Evolutionary conservation across 2,797 vertebrate genomes (phyloP).

Genomic region (Aythya fuligula): DNA sequence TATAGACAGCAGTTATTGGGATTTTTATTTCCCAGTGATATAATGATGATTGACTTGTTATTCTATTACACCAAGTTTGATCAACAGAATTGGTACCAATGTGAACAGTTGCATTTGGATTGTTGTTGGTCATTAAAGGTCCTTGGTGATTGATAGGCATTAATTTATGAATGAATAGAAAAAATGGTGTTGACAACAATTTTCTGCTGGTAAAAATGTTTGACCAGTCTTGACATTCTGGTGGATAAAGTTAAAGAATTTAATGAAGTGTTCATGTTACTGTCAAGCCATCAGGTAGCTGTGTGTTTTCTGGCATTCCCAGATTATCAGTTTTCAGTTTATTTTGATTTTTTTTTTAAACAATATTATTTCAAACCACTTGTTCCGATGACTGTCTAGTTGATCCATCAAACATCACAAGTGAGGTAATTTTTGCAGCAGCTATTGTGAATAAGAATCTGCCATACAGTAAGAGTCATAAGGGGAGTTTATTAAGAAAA

Average conservation of each 20-base stretch:
- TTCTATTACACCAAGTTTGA: background rate
- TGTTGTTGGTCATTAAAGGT: background rate
- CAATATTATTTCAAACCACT: background rate
- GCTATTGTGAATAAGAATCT: background rate
- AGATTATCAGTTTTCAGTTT: background rate
- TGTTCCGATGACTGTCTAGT: background rate
- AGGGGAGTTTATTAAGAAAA: background rate
- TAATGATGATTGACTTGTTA: background rate
- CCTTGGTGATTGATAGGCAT: background rate
- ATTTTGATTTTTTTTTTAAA: background rate
- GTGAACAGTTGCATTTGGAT: background rate
- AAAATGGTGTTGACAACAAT: background rate
- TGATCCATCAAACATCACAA: background rate
- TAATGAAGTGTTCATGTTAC: background rate
- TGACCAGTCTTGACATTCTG: accelerated
- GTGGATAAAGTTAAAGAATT: background rate
- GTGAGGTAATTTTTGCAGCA: background rate
- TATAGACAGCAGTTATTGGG: background rate
- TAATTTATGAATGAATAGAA: background rate
- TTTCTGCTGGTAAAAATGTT: background rate
- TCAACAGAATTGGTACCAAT: background rate
- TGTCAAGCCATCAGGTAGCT: background rate
- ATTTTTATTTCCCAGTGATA: background rate
- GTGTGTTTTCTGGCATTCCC: background rate
- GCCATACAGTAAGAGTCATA: background rate